Conservation (phyloP, 1,140 invertebrate genomes). For the Sycophila sp. region DNA sequence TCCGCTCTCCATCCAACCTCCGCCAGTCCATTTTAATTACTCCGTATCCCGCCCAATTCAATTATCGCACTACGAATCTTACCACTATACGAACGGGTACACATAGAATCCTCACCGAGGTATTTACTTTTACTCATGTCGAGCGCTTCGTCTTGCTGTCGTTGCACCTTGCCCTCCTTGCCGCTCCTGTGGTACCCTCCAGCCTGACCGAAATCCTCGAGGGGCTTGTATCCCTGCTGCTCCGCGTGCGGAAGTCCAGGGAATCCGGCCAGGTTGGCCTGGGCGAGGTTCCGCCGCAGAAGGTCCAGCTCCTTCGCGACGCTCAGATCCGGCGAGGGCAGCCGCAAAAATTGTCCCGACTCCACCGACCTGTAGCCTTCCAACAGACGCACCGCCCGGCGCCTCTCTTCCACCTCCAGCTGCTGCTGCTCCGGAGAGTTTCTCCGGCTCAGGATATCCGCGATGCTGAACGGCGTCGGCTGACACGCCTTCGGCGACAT, state of each 20-base stretch:
- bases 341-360: constrained; percentile 38
- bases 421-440: not conserved
- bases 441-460: constrained; percentile 56
- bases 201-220: constrained; percentile 38
- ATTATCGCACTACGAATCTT: too few species aligned
- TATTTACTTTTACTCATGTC: constrained; percentile 66
- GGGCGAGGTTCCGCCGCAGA: constrained; percentile 55
- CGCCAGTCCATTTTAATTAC: too few species aligned
- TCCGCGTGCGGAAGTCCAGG: constrained; percentile 44
- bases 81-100: too few species aligned
- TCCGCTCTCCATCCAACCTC: too few species aligned
- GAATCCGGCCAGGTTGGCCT: constrained; percentile 57
- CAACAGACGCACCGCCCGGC: too few species aligned
- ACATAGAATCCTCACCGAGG: constrained; percentile 58
- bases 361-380: not conserved
- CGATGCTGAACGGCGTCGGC: constrained; percentile 63
- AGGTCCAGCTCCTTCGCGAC: constrained; percentile 56
- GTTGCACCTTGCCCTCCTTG: not conserved
- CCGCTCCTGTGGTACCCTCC: not conserved
- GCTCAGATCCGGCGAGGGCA: constrained; percentile 52
- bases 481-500: constrained; percentile 53
- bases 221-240: constrained; percentile 47
- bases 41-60: too few species aligned
- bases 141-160: constrained; percentile 61
- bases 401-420: not conserved